phyloP scores from a whole-genome alignment of 2,888 invertebrate species.

The Brachycybe producta region DNA sequence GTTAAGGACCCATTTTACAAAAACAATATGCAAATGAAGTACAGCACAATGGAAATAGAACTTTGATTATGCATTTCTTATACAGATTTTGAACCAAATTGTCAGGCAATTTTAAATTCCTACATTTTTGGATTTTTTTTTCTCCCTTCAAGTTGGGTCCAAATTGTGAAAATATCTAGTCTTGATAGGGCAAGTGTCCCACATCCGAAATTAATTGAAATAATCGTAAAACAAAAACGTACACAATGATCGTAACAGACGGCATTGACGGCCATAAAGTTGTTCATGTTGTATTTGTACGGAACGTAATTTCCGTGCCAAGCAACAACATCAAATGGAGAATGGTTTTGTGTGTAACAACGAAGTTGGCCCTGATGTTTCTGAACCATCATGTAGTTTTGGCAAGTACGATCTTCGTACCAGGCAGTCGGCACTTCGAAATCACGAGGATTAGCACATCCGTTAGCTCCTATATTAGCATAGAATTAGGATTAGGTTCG shows the following conservation, averaged over 20 bases:
- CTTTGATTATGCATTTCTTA: too few relatives aligned
- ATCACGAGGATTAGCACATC: slow-evolving; percentile 88
- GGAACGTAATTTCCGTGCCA: slow-evolving; percentile 99
- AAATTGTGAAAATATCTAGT: background rate
- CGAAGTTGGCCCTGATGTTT: slow-evolving; percentile 85
- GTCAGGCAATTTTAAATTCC: background rate
- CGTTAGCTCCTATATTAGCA: slow-evolving; percentile 45
- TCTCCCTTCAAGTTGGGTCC: background rate
- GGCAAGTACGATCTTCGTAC: slow-evolving; percentile 61
- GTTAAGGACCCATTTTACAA: too few relatives aligned
- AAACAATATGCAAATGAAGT: too few relatives aligned
- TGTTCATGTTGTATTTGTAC: slow-evolving; percentile 81
- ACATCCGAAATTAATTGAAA: too few relatives aligned
- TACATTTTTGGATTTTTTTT: too few relatives aligned
- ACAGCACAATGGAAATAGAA: too few relatives aligned
- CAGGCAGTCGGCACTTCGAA: slow-evolving; percentile 82
- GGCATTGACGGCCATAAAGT: slow-evolving; percentile 90
- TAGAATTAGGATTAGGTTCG: background rate
- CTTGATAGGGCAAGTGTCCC: background rate
- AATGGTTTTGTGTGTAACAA: slow-evolving; percentile 59
- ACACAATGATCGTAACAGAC: slow-evolving; percentile 88
- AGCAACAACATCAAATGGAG: slow-evolving; percentile 93
- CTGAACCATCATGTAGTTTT: slow-evolving; percentile 55
- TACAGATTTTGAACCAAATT: too few relatives aligned
- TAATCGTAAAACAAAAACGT: slow-evolving; percentile 24